Conservation (phyloP, 2,888 invertebrate species). For the Enchytraeus crypticus region DNA sequence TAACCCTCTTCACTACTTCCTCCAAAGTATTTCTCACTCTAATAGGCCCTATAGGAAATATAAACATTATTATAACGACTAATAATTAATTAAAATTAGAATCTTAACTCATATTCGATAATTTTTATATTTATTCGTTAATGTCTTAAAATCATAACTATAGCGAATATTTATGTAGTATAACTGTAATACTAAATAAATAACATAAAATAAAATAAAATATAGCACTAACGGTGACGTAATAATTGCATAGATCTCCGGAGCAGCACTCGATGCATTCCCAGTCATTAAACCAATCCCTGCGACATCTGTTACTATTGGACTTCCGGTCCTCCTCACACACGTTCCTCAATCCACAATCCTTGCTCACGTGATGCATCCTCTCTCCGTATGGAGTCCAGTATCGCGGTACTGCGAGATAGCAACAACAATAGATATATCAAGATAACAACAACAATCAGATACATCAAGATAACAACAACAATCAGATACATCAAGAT, state of each 20-base stretch:
- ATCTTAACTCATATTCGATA: not conserved
- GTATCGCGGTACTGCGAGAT: conserved; percentile 64
- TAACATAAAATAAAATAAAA: no score
- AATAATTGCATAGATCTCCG: conserved; percentile 91
- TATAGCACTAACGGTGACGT: conserved; percentile 82
- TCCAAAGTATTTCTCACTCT: no score
- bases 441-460: no score
- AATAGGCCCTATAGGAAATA: no score
- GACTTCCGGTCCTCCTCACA: conserved; percentile 67
- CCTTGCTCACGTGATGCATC: conserved; percentile 83
- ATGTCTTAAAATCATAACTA: not conserved
- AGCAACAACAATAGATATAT: no score
- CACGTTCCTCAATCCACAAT: conserved; percentile 70
- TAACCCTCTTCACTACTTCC: no score
- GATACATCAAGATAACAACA: no score
- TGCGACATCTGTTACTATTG: conserved; percentile 34
- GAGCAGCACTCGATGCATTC: conserved; percentile 89
- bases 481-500: no score
- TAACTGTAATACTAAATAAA: no score
- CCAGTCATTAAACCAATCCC: conserved; percentile 80
- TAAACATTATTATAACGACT: no score
- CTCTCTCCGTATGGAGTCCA: conserved; percentile 87
- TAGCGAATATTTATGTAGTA: not conserved
- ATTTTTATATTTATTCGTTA: not conserved
- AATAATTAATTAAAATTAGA: not conserved